Percentiles rank a stretch among this genome's conserved stretches.
phyloP scores from a whole-genome alignment of 2,113 vertebrate species.

The Merops nubicus region DNA sequence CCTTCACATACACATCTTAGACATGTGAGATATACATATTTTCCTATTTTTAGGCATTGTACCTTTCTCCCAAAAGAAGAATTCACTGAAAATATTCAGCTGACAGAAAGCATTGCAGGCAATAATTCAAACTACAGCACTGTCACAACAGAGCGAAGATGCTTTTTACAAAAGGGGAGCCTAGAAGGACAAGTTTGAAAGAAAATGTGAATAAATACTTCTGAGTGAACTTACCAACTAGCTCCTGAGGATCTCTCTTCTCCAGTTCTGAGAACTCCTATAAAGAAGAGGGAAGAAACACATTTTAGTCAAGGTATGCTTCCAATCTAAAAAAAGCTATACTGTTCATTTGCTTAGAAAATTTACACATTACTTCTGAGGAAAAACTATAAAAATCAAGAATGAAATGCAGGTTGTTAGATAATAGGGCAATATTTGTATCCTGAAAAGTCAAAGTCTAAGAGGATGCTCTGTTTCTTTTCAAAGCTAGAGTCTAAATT shows the following conservation, averaged over 20 bases:
- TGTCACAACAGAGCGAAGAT: background rate
- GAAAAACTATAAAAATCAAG: background rate
- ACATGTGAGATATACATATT: background rate
- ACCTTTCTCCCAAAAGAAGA: background rate
- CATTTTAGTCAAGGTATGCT: background rate
- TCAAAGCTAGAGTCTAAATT: background rate
- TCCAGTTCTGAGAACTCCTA: conserved; percentile 87
- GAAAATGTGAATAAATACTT: background rate
- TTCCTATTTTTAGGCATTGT: background rate
- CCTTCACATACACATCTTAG: background rate
- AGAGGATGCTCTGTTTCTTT: background rate
- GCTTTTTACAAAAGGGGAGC: background rate
- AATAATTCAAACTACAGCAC: background rate
- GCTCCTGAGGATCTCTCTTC: conserved; percentile 91
- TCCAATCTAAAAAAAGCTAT: background rate
- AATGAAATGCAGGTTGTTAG: background rate
- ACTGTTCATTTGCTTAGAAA: background rate
- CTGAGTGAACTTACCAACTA: conserved; percentile 88
- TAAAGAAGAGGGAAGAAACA: conserved; percentile 9
- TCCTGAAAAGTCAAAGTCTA: background rate
- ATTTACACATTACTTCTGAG: background rate
- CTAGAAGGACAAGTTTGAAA: background rate
- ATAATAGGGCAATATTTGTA: background rate
- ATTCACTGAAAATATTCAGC: background rate
- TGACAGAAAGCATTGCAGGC: background rate